Percentiles rank a stretch among this genome's conserved stretches.
These are phyloP conservation scores for Orthonychiurus folsomi DNA, from an alignment of 2,888 invertebrate species.

Conservation along the genomic window DNA sequence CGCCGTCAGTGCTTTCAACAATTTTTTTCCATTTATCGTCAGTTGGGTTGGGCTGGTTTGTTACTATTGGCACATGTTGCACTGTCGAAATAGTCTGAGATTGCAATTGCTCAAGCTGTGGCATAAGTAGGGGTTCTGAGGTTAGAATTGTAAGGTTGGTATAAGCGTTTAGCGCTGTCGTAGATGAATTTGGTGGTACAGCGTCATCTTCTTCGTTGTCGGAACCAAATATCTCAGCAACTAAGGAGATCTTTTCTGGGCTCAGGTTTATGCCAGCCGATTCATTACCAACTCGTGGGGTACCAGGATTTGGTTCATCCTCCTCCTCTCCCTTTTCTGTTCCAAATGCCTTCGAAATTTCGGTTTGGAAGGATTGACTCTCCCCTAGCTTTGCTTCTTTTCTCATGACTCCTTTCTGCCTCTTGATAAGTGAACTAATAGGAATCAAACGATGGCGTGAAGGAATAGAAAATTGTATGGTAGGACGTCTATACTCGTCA, in stretches of 20 bases:
- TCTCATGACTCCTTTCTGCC: constrained; percentile 36
- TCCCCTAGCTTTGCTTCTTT: constrained; percentile 27
- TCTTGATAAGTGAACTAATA: constrained; percentile 36
- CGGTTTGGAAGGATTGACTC: constrained; percentile 37
- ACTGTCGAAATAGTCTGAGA: too few species aligned
- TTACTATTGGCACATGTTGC: too few species aligned
- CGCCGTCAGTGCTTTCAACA: neutral
- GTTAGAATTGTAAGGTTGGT: too few species aligned
- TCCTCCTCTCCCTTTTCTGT: neutral
- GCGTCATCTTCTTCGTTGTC: constrained; percentile 35
- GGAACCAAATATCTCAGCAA: constrained; percentile 38
- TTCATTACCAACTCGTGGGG: neutral
- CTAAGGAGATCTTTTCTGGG: constrained; percentile 28
- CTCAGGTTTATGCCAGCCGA: neutral
- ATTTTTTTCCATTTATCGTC: constrained; percentile 7
- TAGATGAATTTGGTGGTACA: neutral
- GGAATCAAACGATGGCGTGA: constrained; percentile 36
- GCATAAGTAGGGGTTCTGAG: too few species aligned
- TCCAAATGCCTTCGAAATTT: constrained; percentile 45
- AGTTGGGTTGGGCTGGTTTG: too few species aligned
- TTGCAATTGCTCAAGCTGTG: too few species aligned
- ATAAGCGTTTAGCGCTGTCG: too few species aligned
- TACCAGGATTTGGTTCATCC: neutral
- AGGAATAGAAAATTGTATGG: constrained; percentile 40
- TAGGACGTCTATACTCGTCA: constrained; percentile 34